Base-by-base conservation (phyloP, 2,888 invertebrate genomes). In the Suillia variegata region DNA sequence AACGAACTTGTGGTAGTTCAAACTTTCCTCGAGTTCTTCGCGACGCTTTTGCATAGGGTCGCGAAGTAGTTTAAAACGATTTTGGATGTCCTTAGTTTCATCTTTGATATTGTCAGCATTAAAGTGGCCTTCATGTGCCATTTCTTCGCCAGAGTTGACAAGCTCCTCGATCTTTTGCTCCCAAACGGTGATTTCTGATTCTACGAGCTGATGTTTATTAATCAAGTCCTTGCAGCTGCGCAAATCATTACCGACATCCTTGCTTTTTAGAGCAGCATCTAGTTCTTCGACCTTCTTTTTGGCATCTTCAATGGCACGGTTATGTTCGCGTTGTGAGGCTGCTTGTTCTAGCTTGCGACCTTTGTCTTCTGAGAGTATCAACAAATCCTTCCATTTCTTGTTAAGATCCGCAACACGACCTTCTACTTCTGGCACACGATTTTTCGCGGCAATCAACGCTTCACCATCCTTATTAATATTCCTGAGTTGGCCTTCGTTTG, bases 101-200 rank as follows among this genome's bases (percentile, higher is more conserved):
- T 89, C 85, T 70, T 91, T 85, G 65, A 98, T 96, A 67, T 91
- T 90, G 1, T 87, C 89, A 1, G 94, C 91, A 84, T 98, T 97
- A 83, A 97, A 98, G 83, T 98, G 98, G 0, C 95, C 97, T 61
- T 92, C 93, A 26, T 94, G 91, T 0, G 92, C 93, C 89, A 98
- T 90, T 82, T 95, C 93, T 65, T 92, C 89, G 8, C 96, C 96
- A 78, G 90, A 88, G 0, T 87, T 87, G 0, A 90, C 89, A 13
- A 97, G 85, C 58, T 91, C 89, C 31, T 87, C 86, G 1, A 96
- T 90, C 68, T 92, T 90, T 63, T 89, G 88, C 73, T 93, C 90
- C 87, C 94, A 92, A n/a, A 89, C 85, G 1, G 85, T 84, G 64
- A 98, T 85, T 75, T 98, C 98, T 60, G 89, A 89, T 77, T 98